Evolutionary conservation across 2,888 invertebrate species (phyloP), one percentile per base, ranked within the genome.

Genomic region (Ischnus inquisitorius): DNA sequence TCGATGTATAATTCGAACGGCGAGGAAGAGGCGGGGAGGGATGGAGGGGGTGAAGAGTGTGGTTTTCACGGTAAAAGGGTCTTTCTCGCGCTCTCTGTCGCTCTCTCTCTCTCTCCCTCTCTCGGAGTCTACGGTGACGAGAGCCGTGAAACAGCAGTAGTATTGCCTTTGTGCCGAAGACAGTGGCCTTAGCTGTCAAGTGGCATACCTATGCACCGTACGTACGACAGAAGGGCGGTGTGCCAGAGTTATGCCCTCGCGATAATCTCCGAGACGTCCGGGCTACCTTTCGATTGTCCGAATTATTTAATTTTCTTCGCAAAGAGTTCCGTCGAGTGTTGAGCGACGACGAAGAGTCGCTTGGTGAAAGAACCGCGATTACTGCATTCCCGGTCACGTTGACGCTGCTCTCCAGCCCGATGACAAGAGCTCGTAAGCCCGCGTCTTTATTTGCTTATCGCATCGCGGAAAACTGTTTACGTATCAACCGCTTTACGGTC

Each of bases 121-220:
- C 72, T 62, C 62, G 34, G 72, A 60, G 60, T 46, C 60, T 43
- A 60, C 60, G 46, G 72, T 65, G 39, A 25, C 25, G 19, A 34
- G 57, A 25, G 57, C 57, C 43, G 67, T 51, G 43, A 64, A 25
- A 48, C 51, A 25, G 67, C 76, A 77, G 72, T 76, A 46, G 85
- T 79, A 77, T 83, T 81, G 86, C 85, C 87, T 88, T 88, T 88
- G 88, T 88, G 88, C 80, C 79, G 83, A 86, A 87, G 87, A 85
- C 87, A 87, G 85, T 87, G 87, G 86, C 86, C 85, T 87, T 88
- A 87, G 87, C 87, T 88, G 88, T 88, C 88, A 87, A 88, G 87
- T 87, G 87, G 80, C 80, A 80, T 74, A 75, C 75, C 80, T 74
- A 80, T 83, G 74, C 77, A 12, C 62, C 71, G 80, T 67, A 43